Conservation (phyloP, 2,113 vertebrate genomes). For the Pachyramphus minor region DNA sequence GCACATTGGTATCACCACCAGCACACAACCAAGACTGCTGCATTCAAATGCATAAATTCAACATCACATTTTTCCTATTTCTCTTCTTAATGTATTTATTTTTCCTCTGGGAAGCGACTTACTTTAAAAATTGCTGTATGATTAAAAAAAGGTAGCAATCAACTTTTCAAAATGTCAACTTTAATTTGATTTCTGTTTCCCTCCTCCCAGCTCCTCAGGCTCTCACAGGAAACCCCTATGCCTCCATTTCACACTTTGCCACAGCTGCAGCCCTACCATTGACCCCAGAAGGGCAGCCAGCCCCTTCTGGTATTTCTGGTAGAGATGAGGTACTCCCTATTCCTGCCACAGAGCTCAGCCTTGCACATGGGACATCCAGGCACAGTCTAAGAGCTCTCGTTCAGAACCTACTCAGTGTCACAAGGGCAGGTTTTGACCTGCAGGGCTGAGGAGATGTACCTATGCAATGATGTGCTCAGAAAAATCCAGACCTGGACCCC, state of each 20-base stretch:
- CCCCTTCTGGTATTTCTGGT: not conserved
- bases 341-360: not conserved
- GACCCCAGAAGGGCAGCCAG: not conserved
- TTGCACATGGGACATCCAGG: not conserved
- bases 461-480: rapidly evolving
- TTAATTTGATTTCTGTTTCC: not conserved
- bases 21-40: not conserved
- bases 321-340: not conserved
- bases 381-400: not conserved
- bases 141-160: conserved; percentile 19
- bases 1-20: not conserved
- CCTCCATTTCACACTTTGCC: not conserved
- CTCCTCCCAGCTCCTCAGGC: not conserved
- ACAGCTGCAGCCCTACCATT: not conserved
- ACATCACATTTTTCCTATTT: not conserved
- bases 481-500: not conserved
- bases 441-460: not conserved
- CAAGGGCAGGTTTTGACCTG: not conserved
- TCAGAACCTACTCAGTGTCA: not conserved
- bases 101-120: conserved; percentile 5
- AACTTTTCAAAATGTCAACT: conserved; percentile 6
- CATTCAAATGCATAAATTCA: not conserved
- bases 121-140: conserved; percentile 13
- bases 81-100: not conserved
- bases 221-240: not conserved